Evolutionary conservation across 2,113 vertebrate species (phyloP), one percentile per base, ranked within the genome.

Genomic region (Protobothrops mucrosquamatus): DNA sequence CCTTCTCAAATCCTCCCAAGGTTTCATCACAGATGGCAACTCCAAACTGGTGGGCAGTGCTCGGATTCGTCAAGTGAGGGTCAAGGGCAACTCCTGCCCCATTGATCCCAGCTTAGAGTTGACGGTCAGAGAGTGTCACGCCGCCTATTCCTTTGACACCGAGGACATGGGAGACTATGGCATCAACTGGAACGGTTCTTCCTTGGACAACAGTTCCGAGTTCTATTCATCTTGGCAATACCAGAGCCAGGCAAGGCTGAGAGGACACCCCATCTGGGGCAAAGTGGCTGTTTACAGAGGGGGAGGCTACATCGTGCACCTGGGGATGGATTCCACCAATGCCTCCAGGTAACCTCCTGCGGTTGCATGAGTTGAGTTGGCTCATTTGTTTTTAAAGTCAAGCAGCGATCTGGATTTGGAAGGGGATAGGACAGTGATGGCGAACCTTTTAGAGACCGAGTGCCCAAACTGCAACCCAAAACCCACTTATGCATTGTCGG

Each of bases 11-110:
- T 93, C 90, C 88, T 87, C 0, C 89, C 87, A 85, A 99, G 99
- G 99, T 88, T 99, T 99, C 95, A 98, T 99, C 96, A 99, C 99
- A 46, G 99, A 99, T 92, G 99, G 99, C 95, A 99, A 99, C 94
- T 98, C 99, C 92, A 99, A 98, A 96, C 96, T 99, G 94, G 98
- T 99, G 88, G 99, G 99, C 15, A 98, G 98, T 12, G 98, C 98
- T 87, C 98, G 98, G 93, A 96, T 99, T 92, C 98, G 98, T 52
- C 99, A 99, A 97, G 97, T 99, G 90, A 98, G 99, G 95, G 98
- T 99, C 90, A 97, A 93, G 94, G 97, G 97, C 93, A 96, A 96
- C 93, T 98, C 98, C 29, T 99, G 99, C 91, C 95, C 85, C 0
- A 52, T 98, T 81, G 96, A 97, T 91, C 94, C 26, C 22, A 96